phyloP scores from a whole-genome alignment of 2,113 vertebrate genomes.

The Calonectris borealis region DNA sequence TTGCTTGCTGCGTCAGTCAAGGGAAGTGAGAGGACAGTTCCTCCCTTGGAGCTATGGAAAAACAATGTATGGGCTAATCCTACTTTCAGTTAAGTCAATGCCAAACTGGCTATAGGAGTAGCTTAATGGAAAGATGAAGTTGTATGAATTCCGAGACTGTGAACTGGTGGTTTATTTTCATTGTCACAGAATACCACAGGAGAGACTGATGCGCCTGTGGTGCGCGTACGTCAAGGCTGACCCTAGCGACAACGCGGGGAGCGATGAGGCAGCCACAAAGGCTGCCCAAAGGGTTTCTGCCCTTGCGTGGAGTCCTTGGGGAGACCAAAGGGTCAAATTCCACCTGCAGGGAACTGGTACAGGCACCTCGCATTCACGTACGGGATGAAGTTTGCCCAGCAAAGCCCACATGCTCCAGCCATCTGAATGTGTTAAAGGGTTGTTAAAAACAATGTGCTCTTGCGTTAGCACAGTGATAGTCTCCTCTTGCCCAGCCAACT shows the following conservation, averaged over 20 bases:
- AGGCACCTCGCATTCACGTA: fast-evolving
- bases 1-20: background rate
- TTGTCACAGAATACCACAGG: background rate
- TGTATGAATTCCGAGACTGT: background rate
- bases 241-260: fast-evolving
- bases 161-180: background rate
- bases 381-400: background rate
- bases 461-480: background rate
- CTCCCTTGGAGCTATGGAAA: background rate
- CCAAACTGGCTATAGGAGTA: background rate
- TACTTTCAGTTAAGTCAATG: background rate
- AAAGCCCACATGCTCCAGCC: background rate
- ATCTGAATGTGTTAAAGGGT: background rate
- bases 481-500: background rate
- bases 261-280: fast-evolving
- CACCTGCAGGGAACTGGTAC: background rate
- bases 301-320: background rate
- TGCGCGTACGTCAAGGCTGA: background rate
- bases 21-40: background rate
- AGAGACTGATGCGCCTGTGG: background rate
- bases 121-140: background rate
- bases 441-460: background rate
- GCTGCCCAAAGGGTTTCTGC: background rate
- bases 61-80: background rate
- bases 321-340: background rate